These are phyloP conservation scores for Acleris laterana DNA, from an alignment of 2,888 invertebrate genomes.

Conservation along the genomic window DNA sequence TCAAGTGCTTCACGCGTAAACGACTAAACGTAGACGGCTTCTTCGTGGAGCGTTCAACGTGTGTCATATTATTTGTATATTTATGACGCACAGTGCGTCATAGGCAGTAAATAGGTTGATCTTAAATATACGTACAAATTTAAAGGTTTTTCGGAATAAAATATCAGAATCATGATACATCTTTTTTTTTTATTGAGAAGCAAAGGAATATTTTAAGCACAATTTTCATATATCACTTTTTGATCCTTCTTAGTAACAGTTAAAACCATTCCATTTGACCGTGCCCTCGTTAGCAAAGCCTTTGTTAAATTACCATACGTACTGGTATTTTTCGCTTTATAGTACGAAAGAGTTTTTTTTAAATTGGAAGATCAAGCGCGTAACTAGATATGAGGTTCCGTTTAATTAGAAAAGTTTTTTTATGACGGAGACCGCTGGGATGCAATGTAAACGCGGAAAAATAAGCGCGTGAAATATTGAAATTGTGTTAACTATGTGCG, in stretches of 20 bases:
- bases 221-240: not conserved
- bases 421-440: constrained; percentile 15
- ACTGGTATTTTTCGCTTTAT: too few relatives aligned
- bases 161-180: too few relatives aligned
- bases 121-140: too few relatives aligned
- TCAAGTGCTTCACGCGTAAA: too few relatives aligned
- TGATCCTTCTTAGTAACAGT: not conserved
- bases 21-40: too few relatives aligned
- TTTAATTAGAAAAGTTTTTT: constrained; percentile 30
- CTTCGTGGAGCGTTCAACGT: too few relatives aligned
- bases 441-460: constrained; percentile 20
- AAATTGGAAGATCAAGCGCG: constrained; percentile 9
- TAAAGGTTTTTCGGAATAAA: too few relatives aligned
- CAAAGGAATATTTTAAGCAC: too few relatives aligned
- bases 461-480: constrained; percentile 21
- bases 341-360: not conserved
- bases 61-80: too few relatives aligned
- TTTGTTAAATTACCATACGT: constrained; percentile 3
- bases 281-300: constrained; percentile 2
- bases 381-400: constrained; percentile 23
- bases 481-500: constrained; percentile 1
- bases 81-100: too few relatives aligned
- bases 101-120: too few relatives aligned
- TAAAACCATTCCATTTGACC: not conserved
- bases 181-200: too few relatives aligned